phyloP scores from a whole-genome alignment of 2,888 invertebrate genomes.

The Chaetogeoica ovagalla region DNA sequence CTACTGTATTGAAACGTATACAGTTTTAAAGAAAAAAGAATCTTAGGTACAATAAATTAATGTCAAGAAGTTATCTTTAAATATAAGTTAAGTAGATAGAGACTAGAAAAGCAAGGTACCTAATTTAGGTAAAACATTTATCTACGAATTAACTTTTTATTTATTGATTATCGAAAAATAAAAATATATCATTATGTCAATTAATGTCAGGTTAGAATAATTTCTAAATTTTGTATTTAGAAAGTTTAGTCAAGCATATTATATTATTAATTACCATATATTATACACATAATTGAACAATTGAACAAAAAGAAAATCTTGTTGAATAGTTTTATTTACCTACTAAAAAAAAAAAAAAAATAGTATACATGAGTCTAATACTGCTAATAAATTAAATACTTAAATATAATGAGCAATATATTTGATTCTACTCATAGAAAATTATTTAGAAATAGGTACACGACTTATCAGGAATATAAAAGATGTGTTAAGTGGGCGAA shows the following conservation, averaged over 20 bases:
- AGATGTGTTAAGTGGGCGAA: constrained; percentile 14
- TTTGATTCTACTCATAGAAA: constrained; percentile 48
- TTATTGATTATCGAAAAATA: constrained; percentile 13
- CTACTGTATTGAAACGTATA: background rate
- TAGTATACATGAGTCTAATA: constrained; percentile 51
- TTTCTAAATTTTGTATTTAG: constrained; percentile 13
- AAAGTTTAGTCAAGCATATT: background rate
- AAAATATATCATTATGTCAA: background rate
- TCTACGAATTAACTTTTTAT: constrained; percentile 2
- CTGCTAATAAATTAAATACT: constrained; percentile 49
- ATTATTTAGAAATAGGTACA: constrained; percentile 11
- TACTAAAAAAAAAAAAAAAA: constrained; percentile 22
- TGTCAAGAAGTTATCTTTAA: background rate
- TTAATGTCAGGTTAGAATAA: constrained; percentile 6
- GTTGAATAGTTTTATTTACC: constrained; percentile 3
- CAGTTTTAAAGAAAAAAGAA: background rate
- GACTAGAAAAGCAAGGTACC: constrained; percentile 33
- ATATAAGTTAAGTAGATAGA: constrained; percentile 40
- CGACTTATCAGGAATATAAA: constrained; percentile 31
- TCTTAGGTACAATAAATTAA: background rate
- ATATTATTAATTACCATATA: background rate
- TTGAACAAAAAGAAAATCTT: background rate
- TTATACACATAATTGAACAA: no score
- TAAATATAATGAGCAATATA: constrained; percentile 50
- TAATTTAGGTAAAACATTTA: constrained; percentile 3